A percentile compares a stretch with the other conserved stretches of the same genome.
Evolutionary conservation across 2,797 vertebrate species (phyloP).

Genomic region (Microhierax caerulescens): DNA sequence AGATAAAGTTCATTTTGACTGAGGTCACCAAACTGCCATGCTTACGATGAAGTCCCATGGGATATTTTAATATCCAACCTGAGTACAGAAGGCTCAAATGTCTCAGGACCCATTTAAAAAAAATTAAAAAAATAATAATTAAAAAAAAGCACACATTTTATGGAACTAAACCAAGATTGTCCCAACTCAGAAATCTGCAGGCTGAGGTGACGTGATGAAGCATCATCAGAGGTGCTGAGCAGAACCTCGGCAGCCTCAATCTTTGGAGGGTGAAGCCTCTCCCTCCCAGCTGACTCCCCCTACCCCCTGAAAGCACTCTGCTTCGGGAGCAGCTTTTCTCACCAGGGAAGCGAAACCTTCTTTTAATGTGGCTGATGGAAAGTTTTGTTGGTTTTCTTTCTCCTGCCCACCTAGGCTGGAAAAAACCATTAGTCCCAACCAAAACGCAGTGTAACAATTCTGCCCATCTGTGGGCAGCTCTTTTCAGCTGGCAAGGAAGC

Average conservation of each 20-base stretch:
- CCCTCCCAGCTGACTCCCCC: neutral
- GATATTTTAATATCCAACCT: neutral
- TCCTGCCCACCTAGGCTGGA: neutral
- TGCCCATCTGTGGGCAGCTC: neutral
- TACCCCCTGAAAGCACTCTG: neutral
- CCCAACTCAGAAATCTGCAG: neutral
- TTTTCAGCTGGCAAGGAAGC: neutral
- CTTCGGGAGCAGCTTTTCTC: neutral
- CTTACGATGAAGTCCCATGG: neutral
- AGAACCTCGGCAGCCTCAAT: neutral
- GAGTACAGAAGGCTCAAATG: neutral
- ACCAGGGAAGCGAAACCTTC: neutral
- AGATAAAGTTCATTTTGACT: neutral
- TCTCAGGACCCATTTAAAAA: neutral
- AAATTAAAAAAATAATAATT: neutral
- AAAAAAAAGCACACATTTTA: neutral
- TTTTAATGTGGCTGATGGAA: neutral
- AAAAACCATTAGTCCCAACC: neutral
- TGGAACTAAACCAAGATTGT: neutral
- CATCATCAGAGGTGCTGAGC: neutral
- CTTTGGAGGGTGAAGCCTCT: neutral
- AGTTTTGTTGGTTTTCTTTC: neutral
- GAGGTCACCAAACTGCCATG: neutral
- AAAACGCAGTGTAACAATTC: neutral
- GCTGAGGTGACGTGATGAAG: neutral